phyloP scores from a whole-genome alignment of 1,140 invertebrate species.

The Hylaeus volcanicus region DNA sequence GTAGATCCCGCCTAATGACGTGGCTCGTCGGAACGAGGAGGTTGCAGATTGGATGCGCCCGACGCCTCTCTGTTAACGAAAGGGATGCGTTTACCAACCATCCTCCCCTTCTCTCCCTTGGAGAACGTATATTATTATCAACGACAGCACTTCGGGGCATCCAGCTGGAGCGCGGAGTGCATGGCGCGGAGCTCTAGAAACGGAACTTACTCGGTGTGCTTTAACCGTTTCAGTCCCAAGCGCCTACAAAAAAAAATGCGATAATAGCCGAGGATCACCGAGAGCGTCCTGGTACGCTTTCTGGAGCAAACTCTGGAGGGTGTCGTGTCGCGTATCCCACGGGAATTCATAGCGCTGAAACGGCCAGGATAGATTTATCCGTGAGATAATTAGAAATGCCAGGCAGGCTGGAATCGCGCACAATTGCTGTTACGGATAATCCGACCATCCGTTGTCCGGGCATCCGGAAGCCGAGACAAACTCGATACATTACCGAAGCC shows the following conservation, averaged over 20 bases:
- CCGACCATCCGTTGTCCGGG: conserved; percentile 39
- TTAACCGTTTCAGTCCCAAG: no score
- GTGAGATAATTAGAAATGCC: conserved; percentile 47
- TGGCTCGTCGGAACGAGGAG: conserved; percentile 20
- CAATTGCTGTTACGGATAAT: conserved; percentile 50
- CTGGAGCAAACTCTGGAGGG: no score
- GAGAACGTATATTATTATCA: no score
- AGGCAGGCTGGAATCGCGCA: conserved; percentile 30
- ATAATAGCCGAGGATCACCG: no score
- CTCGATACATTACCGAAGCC: conserved; percentile 48
- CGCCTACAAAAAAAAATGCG: no score
- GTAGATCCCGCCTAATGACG: conserved; percentile 32
- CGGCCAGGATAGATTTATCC: conserved; percentile 40
- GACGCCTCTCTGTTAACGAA: not conserved
- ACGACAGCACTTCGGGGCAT: no score
- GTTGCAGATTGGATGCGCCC: conserved; percentile 12
- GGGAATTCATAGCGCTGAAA: conserved; percentile 7
- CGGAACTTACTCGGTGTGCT: no score
- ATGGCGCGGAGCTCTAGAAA: no score
- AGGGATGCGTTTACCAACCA: conserved; percentile 14
- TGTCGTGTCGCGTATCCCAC: not conserved
- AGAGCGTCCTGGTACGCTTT: no score
- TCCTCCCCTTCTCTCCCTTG: no score
- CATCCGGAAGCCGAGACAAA: conserved; percentile 39
- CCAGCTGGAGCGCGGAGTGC: no score